Percentiles rank a stretch among this genome's conserved stretches.
Evolutionary conservation across 2,888 invertebrate genomes (phyloP).

Genomic region (Tholera decimalis): DNA sequence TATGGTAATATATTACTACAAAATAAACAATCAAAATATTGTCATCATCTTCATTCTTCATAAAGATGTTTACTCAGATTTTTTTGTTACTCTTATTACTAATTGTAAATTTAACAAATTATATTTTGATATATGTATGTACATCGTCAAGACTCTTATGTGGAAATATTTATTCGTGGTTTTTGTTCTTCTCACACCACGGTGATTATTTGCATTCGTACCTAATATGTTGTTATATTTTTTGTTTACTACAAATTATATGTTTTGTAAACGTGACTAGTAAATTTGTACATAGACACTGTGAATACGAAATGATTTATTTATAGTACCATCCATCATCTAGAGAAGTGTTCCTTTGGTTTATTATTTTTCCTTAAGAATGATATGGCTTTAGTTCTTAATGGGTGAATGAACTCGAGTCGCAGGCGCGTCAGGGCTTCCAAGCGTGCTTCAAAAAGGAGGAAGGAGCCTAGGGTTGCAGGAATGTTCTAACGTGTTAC

Average conservation of each 20-base stretch:
- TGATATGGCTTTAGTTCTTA: not conserved
- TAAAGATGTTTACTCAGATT: not conserved
- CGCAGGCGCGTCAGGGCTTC: too few species aligned
- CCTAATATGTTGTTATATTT: constrained; percentile 33
- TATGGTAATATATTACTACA: constrained; percentile 8
- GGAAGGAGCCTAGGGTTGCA: too few species aligned
- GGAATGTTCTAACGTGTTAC: too few species aligned
- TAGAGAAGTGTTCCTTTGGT: not conserved
- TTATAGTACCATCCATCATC: constrained; percentile 3
- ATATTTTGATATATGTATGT: constrained; percentile 33
- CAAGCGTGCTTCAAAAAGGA: too few species aligned
- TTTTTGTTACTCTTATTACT: constrained; percentile 15
- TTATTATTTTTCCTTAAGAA: constrained; percentile 18
- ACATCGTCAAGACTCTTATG: not conserved
- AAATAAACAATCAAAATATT: constrained; percentile 22
- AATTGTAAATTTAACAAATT: constrained; percentile 7
- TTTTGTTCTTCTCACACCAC: constrained; percentile 40
- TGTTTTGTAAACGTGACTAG: constrained; percentile 55
- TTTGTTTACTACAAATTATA: constrained; percentile 53
- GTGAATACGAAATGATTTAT: constrained; percentile 13
- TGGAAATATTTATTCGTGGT: constrained; percentile 24
- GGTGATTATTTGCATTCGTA: constrained; percentile 17
- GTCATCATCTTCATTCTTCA: not conserved
- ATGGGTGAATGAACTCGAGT: not conserved
- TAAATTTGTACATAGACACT: constrained; percentile 30